Evolutionary conservation across 2,888 invertebrate species (phyloP).

Genomic region (Cantharis nigra): DNA sequence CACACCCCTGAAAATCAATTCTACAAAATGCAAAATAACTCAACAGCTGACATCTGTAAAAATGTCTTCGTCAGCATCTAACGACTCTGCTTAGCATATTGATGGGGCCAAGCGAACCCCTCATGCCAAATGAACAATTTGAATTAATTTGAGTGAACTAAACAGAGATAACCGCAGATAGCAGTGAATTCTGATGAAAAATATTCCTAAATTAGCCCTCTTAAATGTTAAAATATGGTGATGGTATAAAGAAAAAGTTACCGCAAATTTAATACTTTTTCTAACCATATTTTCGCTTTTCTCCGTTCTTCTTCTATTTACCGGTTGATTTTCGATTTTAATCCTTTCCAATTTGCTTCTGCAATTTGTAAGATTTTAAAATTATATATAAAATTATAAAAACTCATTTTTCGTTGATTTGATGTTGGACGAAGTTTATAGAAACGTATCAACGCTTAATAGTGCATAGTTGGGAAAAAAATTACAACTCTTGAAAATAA

Average conservation of each 20-base stretch:
- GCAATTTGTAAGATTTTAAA: not conserved
- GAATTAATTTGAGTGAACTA: slow-evolving; percentile 35
- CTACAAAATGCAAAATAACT: not conserved
- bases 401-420: too few species aligned
- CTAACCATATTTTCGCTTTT: not conserved
- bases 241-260: slow-evolving; percentile 26
- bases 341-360: not conserved
- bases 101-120: slow-evolving; percentile 34
- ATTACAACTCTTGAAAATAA: too few species aligned
- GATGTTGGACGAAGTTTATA: too few species aligned
- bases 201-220: slow-evolving; percentile 38
- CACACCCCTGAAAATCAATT: not conserved
- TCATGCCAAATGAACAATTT: slow-evolving; percentile 35
- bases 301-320: not conserved
- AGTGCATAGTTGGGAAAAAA: too few species aligned
- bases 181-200: slow-evolving; percentile 36
- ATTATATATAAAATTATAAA: too few species aligned
- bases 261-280: slow-evolving; percentile 23
- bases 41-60: slow-evolving; percentile 21
- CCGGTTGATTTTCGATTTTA: not conserved
- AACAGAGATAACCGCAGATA: slow-evolving; percentile 37
- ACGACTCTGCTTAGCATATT: slow-evolving; percentile 33
- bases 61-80: slow-evolving; percentile 13
- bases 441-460: too few species aligned
- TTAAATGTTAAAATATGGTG: slow-evolving; percentile 39